These are phyloP conservation scores for Sitophilus oryzae DNA, from an alignment of 1,140 invertebrate genomes.

Conservation along the genomic window DNA sequence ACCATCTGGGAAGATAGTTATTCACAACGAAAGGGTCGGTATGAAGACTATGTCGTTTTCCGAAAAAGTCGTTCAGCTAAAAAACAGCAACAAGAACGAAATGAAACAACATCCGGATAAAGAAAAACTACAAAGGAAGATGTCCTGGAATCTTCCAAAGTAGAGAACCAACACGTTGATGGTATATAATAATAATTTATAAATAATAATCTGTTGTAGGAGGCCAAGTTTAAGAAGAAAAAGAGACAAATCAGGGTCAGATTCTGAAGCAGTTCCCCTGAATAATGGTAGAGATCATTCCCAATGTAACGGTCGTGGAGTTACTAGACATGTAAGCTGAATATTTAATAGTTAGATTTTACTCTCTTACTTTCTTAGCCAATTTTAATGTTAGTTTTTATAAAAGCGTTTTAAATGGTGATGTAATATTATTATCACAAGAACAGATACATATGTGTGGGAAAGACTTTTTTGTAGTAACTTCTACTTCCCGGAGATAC, in stretches of 20 bases:
- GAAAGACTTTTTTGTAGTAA: no score
- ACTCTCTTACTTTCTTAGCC: neutral
- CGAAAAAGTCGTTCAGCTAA: conserved; percentile 35
- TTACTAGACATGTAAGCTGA: conserved; percentile 43
- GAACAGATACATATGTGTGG: no score
- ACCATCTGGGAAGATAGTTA: conserved; percentile 37
- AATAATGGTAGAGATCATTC: conserved; percentile 65
- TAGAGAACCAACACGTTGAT: neutral
- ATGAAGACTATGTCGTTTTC: conserved; percentile 42
- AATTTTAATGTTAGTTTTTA: neutral
- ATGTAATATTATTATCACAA: no score
- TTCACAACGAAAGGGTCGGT: conserved; percentile 42
- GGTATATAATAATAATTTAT: neutral
- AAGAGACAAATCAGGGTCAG: conserved; percentile 52
- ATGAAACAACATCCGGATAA: conserved; percentile 20
- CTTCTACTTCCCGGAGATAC: no score
- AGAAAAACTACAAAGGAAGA: conserved; percentile 29
- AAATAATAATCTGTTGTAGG: conserved; percentile 51
- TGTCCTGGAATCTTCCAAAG: conserved; percentile 19
- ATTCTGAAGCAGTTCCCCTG: conserved; percentile 53
- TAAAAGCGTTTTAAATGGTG: neutral
- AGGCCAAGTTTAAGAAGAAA: conserved; percentile 59
- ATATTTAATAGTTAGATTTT: neutral
- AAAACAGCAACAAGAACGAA: conserved; percentile 17
- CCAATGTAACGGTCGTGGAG: conserved; percentile 64